Conservation (phyloP, 2,888 invertebrate species). For the Cerastis rubricosa region DNA sequence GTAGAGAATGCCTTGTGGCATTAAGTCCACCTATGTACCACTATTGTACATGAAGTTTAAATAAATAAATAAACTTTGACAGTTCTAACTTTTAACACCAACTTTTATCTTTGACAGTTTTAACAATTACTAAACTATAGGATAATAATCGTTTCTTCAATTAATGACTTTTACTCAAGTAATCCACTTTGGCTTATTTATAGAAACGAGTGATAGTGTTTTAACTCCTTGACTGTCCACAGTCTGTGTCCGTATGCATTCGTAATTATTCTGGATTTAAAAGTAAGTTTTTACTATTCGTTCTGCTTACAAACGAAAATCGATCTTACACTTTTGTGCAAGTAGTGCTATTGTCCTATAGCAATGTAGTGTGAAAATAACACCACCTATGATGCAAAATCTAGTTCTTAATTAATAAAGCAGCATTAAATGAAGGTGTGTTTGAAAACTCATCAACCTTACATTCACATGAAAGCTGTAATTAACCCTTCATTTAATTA, state of each 20-base stretch:
- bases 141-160: too few relatives aligned
- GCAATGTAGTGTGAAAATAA: not conserved
- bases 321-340: not conserved
- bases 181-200: too few relatives aligned
- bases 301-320: not conserved
- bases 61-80: too few relatives aligned
- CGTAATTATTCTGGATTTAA: not conserved
- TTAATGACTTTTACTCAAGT: too few relatives aligned
- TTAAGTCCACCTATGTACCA: too few relatives aligned
- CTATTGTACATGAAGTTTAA: too few relatives aligned
- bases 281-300: not conserved
- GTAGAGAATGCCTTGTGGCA: too few relatives aligned
- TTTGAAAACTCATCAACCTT: conserved; percentile 36
- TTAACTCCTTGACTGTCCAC: not conserved
- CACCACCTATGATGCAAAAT: not conserved
- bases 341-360: not conserved
- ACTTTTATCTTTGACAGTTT: too few relatives aligned
- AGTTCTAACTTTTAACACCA: too few relatives aligned
- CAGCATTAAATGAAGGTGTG: conserved; percentile 34
- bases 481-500: conserved; percentile 40
- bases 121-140: too few relatives aligned
- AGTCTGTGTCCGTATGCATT: too few relatives aligned
- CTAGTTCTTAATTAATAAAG: not conserved
- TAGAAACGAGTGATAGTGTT: too few relatives aligned
- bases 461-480: conserved; percentile 20